Conservation (phyloP, 2,888 invertebrate species). For the Epinotia ramella region DNA sequence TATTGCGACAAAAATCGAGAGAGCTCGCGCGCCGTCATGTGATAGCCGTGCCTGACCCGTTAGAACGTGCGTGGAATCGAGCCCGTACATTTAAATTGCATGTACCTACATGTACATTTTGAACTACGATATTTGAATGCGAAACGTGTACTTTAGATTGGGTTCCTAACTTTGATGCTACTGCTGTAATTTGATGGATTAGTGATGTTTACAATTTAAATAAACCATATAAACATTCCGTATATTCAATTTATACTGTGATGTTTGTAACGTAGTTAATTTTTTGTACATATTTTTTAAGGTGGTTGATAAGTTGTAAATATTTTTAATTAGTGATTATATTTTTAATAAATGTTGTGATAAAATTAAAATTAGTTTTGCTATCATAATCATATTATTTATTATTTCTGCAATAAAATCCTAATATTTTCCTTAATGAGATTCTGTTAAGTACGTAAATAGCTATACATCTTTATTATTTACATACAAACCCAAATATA, state of each 20-base stretch:
- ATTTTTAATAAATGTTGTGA: constrained; percentile 3
- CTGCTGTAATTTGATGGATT: background rate
- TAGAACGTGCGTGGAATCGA: no score
- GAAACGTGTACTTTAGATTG: background rate
- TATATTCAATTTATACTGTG: constrained; percentile 19
- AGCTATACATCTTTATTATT: no score
- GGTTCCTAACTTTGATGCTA: background rate
- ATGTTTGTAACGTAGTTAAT: background rate
- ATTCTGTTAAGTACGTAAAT: no score
- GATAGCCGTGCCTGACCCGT: no score
- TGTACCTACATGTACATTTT: no score
- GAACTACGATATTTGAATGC: background rate
- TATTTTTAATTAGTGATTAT: background rate
- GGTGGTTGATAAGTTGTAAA: constrained; percentile 12
- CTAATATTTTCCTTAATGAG: background rate
- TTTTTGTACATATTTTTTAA: constrained; percentile 20
- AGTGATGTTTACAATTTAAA: background rate
- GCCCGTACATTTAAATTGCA: no score
- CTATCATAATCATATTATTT: background rate
- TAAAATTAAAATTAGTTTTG: background rate
- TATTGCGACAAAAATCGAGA: no score
- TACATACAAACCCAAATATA: no score
- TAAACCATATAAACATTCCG: constrained; percentile 7
- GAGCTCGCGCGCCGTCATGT: no score
- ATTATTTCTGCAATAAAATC: no score